A percentile compares a stretch with the other conserved stretches of the same genome.
Evolutionary conservation across 2,888 invertebrate species (phyloP).

Genomic region (Plebejus melissa): DNA sequence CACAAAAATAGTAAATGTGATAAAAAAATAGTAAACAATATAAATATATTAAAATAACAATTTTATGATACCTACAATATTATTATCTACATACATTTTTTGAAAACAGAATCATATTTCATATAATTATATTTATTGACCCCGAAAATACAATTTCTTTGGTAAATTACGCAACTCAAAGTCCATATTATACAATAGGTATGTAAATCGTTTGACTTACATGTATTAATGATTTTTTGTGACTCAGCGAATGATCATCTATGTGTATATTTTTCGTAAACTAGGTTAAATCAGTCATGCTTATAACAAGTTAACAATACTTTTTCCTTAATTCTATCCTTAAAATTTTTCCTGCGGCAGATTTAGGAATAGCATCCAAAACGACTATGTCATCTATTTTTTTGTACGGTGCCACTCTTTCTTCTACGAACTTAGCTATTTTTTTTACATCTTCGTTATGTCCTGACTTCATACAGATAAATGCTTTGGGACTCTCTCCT

Average conservation of each 20-base stretch:
- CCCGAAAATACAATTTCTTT: background rate
- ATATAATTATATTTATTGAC: background rate
- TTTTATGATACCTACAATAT: no score
- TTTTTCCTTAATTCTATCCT: constrained; percentile 77
- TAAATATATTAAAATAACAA: no score
- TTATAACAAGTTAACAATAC: constrained; percentile 41
- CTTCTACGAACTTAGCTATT: constrained; percentile 81
- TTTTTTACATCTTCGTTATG: constrained; percentile 65
- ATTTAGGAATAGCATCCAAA: constrained; percentile 85
- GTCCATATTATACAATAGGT: background rate
- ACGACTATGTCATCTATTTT: constrained; percentile 84
- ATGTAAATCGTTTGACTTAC: background rate
- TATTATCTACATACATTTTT: no score
- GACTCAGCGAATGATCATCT: background rate
- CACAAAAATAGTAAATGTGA: no score
- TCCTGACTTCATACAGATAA: constrained; percentile 76
- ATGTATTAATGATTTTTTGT: background rate
- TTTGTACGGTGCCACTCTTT: constrained; percentile 88
- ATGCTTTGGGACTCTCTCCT: constrained; percentile 90
- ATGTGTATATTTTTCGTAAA: background rate
- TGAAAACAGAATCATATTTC: no score
- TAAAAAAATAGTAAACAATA: no score
- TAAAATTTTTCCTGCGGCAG: constrained; percentile 87
- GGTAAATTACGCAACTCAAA: background rate
- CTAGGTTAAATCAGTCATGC: background rate